A percentile compares a stretch with the other conserved stretches of the same genome.
These are phyloP conservation scores for Hofmannophila pseudospretella DNA, from an alignment of 2,888 invertebrate genomes.

Conservation along the genomic window DNA sequence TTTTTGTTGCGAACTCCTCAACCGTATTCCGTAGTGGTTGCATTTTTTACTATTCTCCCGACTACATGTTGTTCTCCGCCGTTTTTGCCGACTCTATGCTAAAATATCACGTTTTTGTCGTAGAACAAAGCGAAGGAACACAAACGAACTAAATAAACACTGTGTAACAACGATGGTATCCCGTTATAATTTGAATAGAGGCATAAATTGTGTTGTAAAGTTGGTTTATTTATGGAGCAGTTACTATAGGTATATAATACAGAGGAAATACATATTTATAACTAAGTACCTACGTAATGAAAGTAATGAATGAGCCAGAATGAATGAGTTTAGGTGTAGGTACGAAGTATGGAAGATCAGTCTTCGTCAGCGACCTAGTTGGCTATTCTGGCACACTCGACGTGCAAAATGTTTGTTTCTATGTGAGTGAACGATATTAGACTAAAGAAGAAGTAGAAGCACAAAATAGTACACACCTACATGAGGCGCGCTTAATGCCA, in stretches of 20 bases:
- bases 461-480: no score
- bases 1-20: conserved; percentile 5
- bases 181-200: background rate
- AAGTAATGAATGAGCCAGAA: conserved; percentile 6
- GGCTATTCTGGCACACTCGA: no score
- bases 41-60: conserved; percentile 9
- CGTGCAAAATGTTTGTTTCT: no score
- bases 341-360: no score
- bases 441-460: no score
- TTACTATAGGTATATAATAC: background rate
- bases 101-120: conserved; percentile 13
- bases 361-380: no score
- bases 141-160: conserved; percentile 11
- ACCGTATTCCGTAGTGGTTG: conserved; percentile 8
- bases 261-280: no score
- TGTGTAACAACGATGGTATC: background rate
- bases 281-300: no score
- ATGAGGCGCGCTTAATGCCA: no score
- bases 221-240: background rate
- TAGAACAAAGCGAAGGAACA: conserved; percentile 12
- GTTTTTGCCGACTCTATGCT: conserved; percentile 8
- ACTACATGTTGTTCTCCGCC: conserved; percentile 6
- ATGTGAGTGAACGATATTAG: no score
- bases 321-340: conserved; percentile 3
- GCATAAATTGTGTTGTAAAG: background rate